Base-by-base conservation (phyloP, 2,888 invertebrate species). In the Tenodera sinensis region DNA sequence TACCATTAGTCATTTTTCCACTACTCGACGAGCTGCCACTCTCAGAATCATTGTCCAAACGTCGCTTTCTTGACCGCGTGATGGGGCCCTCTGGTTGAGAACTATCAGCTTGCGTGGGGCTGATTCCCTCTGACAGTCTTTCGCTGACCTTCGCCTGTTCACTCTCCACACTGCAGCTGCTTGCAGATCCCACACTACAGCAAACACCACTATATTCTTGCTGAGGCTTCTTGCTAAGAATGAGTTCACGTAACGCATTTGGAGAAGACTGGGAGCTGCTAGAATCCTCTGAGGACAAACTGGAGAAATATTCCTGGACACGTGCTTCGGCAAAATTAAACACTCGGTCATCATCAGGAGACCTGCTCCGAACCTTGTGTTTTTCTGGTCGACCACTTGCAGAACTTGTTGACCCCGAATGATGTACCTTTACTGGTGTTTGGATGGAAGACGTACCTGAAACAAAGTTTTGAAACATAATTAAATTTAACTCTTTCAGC, bases 231-330 rank as follows among this genome's bases (percentile, higher is more conserved):
- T 71, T 71, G 15, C 20, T 71, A 20, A 71, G 54, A 71, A 71
- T 71, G 42, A 28, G 12, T 27, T 83, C 42, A 83, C 54, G 84
- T 82, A 28, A 81, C n/a, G 20, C 87, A 71, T 71, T 71, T 71
- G 54, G 85, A 28, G 89, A 85, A 28, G 88, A 85, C 85, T 84
- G 28, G 71, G 88, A 84, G 30, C 86, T 71, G 89, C 81, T 89
- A n/a, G 89, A 88, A 84, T 91, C 92, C n/a, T 92, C 92, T 15
- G 94, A 94, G 9, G 94, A 94, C 84, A 94, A 91, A 47, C 94
- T 94, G 54, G 94, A 94, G 25, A 94, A 92, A 91, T 94, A 94
- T 90, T 94, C 94, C 90, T 93, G 93, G 30, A 94, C 94, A 89
- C 93, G 93, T 25, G 93, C 93, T 90, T 94, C 94, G 28, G 93